These are phyloP conservation scores for Aphaenogaster floridana DNA, from an alignment of 1,140 invertebrate genomes.

Conservation along the genomic window DNA sequence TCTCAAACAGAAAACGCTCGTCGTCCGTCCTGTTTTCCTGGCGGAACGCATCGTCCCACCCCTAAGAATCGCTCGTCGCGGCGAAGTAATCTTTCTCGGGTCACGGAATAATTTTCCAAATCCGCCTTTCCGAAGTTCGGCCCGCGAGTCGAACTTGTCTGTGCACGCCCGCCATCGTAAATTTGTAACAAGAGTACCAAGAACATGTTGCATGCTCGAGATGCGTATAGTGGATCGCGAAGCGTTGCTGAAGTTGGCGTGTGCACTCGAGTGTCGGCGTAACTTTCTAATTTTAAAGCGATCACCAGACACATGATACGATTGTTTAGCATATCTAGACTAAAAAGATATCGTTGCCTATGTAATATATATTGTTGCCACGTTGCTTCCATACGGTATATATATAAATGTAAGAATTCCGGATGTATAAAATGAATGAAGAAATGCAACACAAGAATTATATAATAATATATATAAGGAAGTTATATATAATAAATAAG, in stretches of 20 bases:
- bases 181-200: conserved; percentile 43
- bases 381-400: too few species aligned
- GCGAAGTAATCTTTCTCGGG: conserved; percentile 60
- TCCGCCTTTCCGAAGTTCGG: conserved; percentile 58
- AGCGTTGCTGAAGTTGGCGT: neutral
- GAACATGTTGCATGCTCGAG: conserved; percentile 56
- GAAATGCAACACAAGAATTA: too few species aligned
- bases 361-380: too few species aligned
- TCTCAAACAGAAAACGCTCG: conserved; percentile 38
- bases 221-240: conserved; percentile 11
- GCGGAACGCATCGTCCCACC: conserved; percentile 19
- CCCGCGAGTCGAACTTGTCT: conserved; percentile 46
- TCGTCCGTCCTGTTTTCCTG: conserved; percentile 32
- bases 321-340: neutral
- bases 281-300: conserved; percentile 48
- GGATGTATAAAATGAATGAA: neutral
- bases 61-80: conserved; percentile 56
- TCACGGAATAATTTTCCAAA: conserved; percentile 55
- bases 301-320: neutral
- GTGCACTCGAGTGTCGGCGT: conserved; percentile 4
- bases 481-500: too few species aligned
- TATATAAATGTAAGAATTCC: neutral
- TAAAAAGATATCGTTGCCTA: neutral
- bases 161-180: conserved; percentile 51
- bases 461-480: neutral